These are phyloP conservation scores for Lagopus muta DNA, from an alignment of 2,113 vertebrate genomes.

Conservation along the genomic window DNA sequence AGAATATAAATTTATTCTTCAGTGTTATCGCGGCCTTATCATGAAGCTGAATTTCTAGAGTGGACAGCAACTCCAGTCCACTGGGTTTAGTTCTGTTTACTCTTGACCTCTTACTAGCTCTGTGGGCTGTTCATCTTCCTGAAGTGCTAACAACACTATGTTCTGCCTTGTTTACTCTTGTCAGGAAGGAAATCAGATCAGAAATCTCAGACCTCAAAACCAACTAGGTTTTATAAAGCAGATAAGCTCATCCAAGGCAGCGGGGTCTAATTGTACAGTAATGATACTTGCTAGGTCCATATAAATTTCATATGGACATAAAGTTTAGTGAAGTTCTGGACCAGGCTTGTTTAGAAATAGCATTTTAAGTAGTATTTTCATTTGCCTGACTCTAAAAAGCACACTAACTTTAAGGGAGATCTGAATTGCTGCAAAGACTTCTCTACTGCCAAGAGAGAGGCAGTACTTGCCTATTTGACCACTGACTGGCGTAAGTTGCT, in stretches of 20 bases:
- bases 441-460: neutral
- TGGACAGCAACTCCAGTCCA: neutral
- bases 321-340: neutral
- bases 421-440: neutral
- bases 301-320: neutral
- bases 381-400: neutral
- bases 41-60: neutral
- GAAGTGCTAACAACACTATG: accelerated
- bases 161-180: neutral
- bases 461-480: neutral
- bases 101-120: neutral
- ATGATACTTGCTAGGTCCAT: neutral
- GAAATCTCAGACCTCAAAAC: neutral
- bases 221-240: neutral
- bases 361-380: neutral
- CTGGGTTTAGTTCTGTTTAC: neutral
- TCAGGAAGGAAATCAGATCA: neutral
- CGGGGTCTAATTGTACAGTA: neutral
- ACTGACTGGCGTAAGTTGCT: neutral
- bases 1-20: neutral
- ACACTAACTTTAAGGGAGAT: neutral
- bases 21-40: neutral
- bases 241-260: neutral
- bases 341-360: neutral
- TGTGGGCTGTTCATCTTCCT: neutral